Conservation (phyloP, 2,888 invertebrate species). For the Elmis aenea region DNA sequence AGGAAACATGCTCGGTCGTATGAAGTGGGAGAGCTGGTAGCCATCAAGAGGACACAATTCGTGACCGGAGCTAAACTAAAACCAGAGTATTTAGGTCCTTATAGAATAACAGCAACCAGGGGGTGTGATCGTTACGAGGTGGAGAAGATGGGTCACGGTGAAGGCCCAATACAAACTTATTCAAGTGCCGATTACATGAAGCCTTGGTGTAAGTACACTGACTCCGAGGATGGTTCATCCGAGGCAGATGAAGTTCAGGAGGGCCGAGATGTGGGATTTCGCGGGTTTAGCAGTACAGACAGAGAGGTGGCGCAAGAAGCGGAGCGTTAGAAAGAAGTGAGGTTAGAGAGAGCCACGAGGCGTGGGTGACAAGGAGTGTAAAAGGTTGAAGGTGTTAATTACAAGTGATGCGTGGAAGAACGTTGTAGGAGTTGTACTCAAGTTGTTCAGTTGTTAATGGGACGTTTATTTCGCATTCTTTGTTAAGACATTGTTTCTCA, state of each 20-base stretch:
- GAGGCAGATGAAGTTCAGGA: constrained; percentile 6
- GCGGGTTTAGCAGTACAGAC: too few relatives aligned
- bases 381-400: too few relatives aligned
- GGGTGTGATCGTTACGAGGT: constrained; percentile 31
- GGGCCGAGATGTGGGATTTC: constrained; percentile 7
- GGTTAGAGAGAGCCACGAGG: too few relatives aligned
- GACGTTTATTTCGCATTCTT: too few relatives aligned
- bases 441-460: too few relatives aligned
- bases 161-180: constrained; percentile 22
- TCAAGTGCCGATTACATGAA: constrained; percentile 27
- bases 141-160: constrained; percentile 24
- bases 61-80: constrained; percentile 31
- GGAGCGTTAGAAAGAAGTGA: too few relatives aligned
- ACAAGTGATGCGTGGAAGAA: too few relatives aligned
- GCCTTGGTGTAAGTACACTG: constrained; percentile 10
- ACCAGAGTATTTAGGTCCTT: constrained; percentile 34
- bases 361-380: too few relatives aligned
- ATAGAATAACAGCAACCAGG: constrained; percentile 25
- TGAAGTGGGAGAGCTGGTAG: constrained; percentile 25
- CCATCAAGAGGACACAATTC: constrained; percentile 34
- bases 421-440: too few relatives aligned
- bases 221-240: constrained; percentile 2
- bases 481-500: too few relatives aligned
- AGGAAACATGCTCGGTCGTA: background rate
- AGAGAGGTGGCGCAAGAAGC: too few relatives aligned